phyloP scores from a whole-genome alignment of 2,113 vertebrate species.

The Eptesicus fuscus region DNA sequence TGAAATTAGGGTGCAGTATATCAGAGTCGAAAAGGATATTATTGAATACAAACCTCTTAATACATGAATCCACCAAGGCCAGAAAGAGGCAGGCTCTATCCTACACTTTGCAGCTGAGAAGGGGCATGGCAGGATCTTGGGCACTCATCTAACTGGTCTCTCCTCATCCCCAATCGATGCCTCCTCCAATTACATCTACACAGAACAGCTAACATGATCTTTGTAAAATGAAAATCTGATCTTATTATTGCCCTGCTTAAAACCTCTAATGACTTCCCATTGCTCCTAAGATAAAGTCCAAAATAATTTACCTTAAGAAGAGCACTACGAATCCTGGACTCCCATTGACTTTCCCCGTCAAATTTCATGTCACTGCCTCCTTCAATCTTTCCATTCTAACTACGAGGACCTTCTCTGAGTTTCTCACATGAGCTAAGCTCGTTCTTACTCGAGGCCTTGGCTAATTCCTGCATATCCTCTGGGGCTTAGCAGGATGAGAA shows the following conservation, averaged over 20 bases:
- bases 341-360: background rate
- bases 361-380: background rate
- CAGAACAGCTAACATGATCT: background rate
- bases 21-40: background rate
- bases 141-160: background rate
- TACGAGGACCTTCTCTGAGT: background rate
- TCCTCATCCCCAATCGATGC: background rate
- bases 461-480: background rate
- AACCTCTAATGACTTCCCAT: conserved; percentile 6
- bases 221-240: conserved; percentile 25
- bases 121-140: background rate
- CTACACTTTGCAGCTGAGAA: background rate
- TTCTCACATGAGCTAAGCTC: background rate
- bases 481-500: background rate
- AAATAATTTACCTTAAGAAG: background rate
- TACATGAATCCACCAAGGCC: background rate
- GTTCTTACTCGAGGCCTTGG: background rate
- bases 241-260: background rate
- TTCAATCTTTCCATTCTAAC: background rate
- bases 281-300: background rate
- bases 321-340: background rate
- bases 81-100: background rate
- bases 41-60: background rate
- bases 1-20: background rate
- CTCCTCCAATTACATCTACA: background rate